These are phyloP conservation scores for Arbacia lixula DNA, from an alignment of 53 echinoderm and acorn worm genomes.

Conservation along the genomic window DNA sequence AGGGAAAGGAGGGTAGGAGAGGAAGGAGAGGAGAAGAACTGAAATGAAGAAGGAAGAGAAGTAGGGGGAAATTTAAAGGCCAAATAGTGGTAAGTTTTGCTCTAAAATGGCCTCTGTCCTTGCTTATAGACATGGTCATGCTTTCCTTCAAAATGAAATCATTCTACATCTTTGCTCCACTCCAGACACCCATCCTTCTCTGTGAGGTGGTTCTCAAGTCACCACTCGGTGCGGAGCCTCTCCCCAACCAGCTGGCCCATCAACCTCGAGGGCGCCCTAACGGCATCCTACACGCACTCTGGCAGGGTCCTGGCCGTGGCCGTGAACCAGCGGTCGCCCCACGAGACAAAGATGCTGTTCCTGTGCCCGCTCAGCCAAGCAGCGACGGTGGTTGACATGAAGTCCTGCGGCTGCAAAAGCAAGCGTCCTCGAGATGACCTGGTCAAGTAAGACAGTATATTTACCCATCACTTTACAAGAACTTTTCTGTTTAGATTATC, in stretches of 20 bases:
- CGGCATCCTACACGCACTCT: constrained; percentile 59
- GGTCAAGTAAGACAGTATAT: constrained; percentile 70
- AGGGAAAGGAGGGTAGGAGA: no score
- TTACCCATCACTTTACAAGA: neutral
- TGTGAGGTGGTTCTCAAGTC: constrained; percentile 35
- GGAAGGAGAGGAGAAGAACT: no score
- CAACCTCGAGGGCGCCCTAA: constrained; percentile 66
- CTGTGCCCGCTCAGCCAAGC: constrained; percentile 70
- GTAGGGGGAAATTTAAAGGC: no score
- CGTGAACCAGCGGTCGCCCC: constrained; percentile 80
- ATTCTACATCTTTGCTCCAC: no score
- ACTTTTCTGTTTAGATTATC: no score
- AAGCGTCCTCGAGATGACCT: constrained; percentile 62
- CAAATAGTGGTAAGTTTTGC: no score
- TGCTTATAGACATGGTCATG: no score
- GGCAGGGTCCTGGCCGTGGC: constrained; percentile 87
- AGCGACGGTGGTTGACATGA: constrained; percentile 79
- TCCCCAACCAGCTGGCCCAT: constrained; percentile 69
- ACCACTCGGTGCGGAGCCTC: constrained; percentile 37
- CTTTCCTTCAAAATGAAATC: no score
- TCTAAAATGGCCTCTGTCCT: no score
- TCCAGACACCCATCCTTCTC: constrained; percentile 52
- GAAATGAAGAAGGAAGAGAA: no score
- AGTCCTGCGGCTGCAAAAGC: constrained; percentile 79
- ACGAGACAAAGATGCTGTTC: constrained; percentile 69